phyloP scores from a whole-genome alignment of 92 coral and sea anemone genomes.

The Pocillopora meandrina region DNA sequence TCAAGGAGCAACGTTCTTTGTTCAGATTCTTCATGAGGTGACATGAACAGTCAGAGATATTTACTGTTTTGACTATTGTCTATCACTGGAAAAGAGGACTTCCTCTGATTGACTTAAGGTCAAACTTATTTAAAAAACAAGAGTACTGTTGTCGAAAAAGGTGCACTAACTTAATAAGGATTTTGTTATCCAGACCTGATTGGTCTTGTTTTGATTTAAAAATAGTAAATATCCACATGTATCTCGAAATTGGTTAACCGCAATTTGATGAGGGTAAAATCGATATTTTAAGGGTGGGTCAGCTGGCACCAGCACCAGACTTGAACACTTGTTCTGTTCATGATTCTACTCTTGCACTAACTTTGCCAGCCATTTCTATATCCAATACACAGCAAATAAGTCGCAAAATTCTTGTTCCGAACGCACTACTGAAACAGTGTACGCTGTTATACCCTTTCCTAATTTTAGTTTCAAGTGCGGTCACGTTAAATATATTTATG shows the following conservation, averaged over 20 bases:
- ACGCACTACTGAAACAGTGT: too few relatives aligned
- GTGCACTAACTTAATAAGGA: too few relatives aligned
- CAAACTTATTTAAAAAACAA: neutral
- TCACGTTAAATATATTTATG: too few relatives aligned
- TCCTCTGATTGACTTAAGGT: neutral
- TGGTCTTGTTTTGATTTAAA: neutral
- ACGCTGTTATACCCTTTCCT: too few relatives aligned
- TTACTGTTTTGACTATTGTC: neutral
- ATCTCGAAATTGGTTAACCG: neutral
- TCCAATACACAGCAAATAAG: too few relatives aligned
- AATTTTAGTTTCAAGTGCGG: too few relatives aligned
- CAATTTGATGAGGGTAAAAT: neutral
- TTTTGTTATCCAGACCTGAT: too few relatives aligned
- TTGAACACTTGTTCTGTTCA: neutral
- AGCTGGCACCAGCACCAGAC: neutral
- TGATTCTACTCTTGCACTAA: neutral
- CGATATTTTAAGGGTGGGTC: slow-evolving; percentile 1
- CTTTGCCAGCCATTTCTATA: too few relatives aligned
- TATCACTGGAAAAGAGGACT: neutral
- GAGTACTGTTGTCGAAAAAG: neutral
- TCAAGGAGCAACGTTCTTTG: too few relatives aligned
- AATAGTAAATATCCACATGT: neutral
- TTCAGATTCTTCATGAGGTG: too few relatives aligned
- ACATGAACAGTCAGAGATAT: too few relatives aligned
- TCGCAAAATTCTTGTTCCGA: too few relatives aligned